Evolutionary conservation across 2,113 vertebrate species (phyloP).

Genomic region (Megaleporinus macrocephalus): DNA sequence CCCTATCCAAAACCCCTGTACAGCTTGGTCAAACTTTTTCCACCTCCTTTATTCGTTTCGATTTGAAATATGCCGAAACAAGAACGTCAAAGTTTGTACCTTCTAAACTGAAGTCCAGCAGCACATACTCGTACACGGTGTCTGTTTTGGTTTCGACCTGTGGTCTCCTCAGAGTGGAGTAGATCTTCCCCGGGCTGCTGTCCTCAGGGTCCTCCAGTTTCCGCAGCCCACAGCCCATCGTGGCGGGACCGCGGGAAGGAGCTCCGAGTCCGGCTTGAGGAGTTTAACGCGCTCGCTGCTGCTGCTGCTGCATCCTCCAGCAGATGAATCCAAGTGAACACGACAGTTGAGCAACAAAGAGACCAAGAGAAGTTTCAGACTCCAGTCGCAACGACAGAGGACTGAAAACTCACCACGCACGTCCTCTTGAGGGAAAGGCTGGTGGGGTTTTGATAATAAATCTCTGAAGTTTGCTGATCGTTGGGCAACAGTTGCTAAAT

Average conservation of each 20-base stretch:
- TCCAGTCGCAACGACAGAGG: not conserved
- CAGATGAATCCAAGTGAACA: not conserved
- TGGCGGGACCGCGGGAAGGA: slow-evolving; percentile 52
- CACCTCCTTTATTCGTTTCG: no score
- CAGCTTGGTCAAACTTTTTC: no score
- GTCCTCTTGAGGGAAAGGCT: not conserved
- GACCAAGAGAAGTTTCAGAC: not conserved
- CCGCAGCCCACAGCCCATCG: slow-evolving; percentile 96
- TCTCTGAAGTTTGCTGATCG: not conserved
- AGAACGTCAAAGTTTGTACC: slow-evolving; percentile 70
- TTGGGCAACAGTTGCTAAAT: not conserved
- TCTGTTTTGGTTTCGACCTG: slow-evolving; percentile 94
- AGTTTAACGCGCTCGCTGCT: not conserved
- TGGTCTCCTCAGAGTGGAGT: slow-evolving; percentile 94
- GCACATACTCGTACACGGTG: slow-evolving; percentile 89
- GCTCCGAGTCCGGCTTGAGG: not conserved
- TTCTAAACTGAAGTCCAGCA: slow-evolving; percentile 96
- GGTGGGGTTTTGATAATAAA: not conserved
- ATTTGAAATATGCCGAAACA: not conserved
- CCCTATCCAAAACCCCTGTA: no score
- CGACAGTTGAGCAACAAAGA: not conserved
- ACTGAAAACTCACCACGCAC: not conserved
- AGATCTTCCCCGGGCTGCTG: slow-evolving; percentile 97
- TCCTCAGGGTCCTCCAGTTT: slow-evolving; percentile 97
- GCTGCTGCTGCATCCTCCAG: not conserved